Evolutionary conservation across 2,113 vertebrate genomes (phyloP).

Genomic region (Lasiurus borealis): DNA sequence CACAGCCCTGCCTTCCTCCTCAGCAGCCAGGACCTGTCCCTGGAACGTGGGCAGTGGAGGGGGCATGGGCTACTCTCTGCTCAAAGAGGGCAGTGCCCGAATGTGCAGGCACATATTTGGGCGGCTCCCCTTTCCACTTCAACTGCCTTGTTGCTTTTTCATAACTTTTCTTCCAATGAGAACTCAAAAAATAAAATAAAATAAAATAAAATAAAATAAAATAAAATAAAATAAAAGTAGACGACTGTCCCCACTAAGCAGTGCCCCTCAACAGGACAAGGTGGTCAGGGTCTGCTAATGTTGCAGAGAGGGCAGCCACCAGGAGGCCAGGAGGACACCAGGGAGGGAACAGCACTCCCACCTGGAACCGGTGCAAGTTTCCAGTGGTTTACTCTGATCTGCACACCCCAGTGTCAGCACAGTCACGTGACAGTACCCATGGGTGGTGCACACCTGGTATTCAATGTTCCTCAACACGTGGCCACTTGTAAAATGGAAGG

Average conservation of each 20-base stretch:
- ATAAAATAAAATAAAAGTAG: not conserved
- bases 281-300: not conserved
- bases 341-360: not conserved
- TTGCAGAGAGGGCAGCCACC: not conserved
- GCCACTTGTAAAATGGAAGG: conserved; percentile 20
- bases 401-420: fast-evolving
- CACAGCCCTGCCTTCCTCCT: not conserved
- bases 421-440: fast-evolving
- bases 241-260: not conserved
- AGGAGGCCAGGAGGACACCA: not conserved
- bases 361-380: not conserved
- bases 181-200: not conserved
- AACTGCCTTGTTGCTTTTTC: not conserved
- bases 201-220: not conserved
- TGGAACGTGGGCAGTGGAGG: not conserved
- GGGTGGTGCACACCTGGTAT: not conserved
- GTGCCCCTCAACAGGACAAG: fast-evolving
- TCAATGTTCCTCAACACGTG: not conserved
- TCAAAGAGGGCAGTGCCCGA: not conserved
- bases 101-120: not conserved
- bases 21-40: not conserved
- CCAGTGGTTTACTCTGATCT: not conserved
- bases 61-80: not conserved
- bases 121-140: not conserved
- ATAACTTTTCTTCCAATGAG: not conserved